Evolutionary conservation across 2,888 invertebrate genomes (phyloP).

Genomic region (Mesopsocus fuscifrons): DNA sequence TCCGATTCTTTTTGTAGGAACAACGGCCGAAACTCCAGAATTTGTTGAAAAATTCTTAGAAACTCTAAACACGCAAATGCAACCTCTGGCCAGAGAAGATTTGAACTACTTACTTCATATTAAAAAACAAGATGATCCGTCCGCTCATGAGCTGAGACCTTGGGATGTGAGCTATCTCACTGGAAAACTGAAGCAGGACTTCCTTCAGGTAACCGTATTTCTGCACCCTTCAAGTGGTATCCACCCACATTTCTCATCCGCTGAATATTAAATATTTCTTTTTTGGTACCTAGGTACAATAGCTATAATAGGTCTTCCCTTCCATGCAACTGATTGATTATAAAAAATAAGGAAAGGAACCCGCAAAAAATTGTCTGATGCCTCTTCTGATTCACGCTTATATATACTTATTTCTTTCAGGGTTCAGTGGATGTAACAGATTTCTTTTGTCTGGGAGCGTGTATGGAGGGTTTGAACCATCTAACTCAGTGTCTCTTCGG

Average conservation of each 20-base stretch:
- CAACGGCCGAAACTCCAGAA: constrained; percentile 57
- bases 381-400: too few relatives aligned
- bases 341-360: too few relatives aligned
- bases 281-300: too few relatives aligned
- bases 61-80: constrained; percentile 47
- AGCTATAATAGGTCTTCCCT: too few relatives aligned
- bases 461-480: constrained; percentile 92
- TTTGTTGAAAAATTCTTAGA: constrained; percentile 66
- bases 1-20: not conserved
- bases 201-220: constrained; percentile 43
- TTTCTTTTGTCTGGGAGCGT: constrained; percentile 80
- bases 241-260: too few relatives aligned
- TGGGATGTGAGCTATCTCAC: constrained; percentile 88
- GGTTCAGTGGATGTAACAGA: constrained; percentile 32
- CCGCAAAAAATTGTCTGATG: too few relatives aligned
- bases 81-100: constrained; percentile 49
- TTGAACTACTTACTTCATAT: constrained; percentile 55
- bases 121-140: constrained; percentile 33
- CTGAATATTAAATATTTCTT: too few relatives aligned
- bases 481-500: constrained; percentile 71
- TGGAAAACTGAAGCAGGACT: constrained; percentile 47
- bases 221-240: too few relatives aligned
- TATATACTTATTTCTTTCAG: too few relatives aligned
- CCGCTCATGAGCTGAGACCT: constrained; percentile 22
- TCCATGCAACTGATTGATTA: too few relatives aligned